Conservation (phyloP, 2,797 vertebrate genomes). For the Pipistrellus pygmaeus region DNA sequence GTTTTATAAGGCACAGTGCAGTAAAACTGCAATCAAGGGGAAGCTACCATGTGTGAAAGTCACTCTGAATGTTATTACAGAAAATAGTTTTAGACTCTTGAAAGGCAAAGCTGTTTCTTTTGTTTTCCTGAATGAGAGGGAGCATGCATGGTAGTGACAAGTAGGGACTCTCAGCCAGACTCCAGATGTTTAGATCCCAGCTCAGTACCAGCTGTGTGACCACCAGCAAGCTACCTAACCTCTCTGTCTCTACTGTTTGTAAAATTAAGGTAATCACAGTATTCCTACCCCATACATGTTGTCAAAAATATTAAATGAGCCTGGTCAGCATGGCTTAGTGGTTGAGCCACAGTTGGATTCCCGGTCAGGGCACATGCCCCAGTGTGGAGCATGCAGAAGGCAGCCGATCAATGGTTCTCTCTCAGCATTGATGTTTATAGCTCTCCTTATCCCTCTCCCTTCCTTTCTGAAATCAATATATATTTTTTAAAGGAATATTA, state of each 20-base stretch:
- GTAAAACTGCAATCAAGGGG: neutral
- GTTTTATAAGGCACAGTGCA: neutral
- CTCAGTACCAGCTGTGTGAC: neutral
- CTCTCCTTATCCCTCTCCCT: no score
- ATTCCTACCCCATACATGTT: neutral
- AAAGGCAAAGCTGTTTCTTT: slow-evolving; percentile 47
- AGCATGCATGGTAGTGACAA: neutral
- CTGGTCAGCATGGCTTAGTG: no score
- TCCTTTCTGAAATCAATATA: no score
- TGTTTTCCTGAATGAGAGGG: neutral
- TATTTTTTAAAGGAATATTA: neutral
- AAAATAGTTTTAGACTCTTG: neutral
- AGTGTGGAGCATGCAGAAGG: no score
- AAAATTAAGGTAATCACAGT: neutral
- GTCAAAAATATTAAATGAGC: neutral
- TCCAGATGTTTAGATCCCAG: neutral
- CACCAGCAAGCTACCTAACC: neutral
- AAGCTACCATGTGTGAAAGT: neutral
- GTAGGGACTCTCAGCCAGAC: neutral
- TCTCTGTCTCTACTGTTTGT: neutral
- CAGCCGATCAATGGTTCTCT: no score
- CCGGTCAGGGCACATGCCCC: no score
- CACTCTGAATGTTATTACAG: neutral
- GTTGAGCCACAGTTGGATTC: no score
- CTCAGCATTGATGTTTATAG: no score